Evolutionary conservation across 1,140 invertebrate genomes (phyloP).

Genomic region (Prorops nasuta): DNA sequence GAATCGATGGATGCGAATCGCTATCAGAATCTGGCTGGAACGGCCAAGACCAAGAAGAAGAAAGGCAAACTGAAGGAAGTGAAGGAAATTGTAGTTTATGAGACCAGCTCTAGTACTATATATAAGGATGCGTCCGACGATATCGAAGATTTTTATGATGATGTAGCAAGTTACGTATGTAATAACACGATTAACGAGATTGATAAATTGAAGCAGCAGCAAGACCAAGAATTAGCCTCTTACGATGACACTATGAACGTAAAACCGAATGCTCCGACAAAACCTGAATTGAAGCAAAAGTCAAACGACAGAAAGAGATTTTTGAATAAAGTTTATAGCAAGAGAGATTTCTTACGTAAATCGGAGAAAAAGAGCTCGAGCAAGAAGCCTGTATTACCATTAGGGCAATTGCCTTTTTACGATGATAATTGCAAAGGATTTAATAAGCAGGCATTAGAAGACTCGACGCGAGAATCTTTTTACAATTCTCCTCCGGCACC

Average conservation of each 20-base stretch:
- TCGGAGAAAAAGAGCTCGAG: conserved; percentile 15
- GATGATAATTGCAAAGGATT: conserved; percentile 33
- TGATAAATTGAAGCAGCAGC: background rate
- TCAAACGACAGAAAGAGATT: conserved; percentile 32
- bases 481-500: conserved; percentile 34
- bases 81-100: too few relatives aligned
- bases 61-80: conserved; percentile 30
- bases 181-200: background rate
- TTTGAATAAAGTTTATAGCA: conserved; percentile 24
- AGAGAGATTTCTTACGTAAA: conserved; percentile 27
- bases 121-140: too few relatives aligned
- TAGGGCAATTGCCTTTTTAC: conserved; percentile 21
- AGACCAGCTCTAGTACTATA: too few relatives aligned
- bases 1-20: conserved; percentile 21
- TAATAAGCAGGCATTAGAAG: background rate
- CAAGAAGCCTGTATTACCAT: background rate
- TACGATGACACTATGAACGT: conserved; percentile 19
- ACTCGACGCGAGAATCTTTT: conserved; percentile 13
- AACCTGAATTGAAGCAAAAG: background rate
- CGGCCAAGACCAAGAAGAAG: conserved; percentile 11
- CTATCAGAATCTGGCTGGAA: conserved; percentile 40
- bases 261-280: background rate
- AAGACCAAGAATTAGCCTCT: background rate
- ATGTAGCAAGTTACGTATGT: background rate
- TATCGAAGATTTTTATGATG: background rate